Evolutionary conservation across 2,797 vertebrate genomes (phyloP), one percentile per base, ranked within the genome.

Genomic region (Natrix natrix): DNA sequence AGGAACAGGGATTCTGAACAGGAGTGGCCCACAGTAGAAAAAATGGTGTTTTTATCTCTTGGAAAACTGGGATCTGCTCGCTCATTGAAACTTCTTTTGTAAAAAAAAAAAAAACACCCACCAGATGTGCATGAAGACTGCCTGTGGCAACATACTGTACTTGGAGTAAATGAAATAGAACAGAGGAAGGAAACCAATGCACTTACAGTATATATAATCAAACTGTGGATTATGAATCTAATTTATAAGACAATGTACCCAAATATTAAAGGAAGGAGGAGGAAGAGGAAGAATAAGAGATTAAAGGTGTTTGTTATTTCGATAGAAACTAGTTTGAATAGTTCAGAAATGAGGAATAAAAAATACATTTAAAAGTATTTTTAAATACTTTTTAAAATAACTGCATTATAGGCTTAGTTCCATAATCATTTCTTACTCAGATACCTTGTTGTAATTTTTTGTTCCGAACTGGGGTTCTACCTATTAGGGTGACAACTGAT

Each of bases 81-180:
- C 22, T 63, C 59, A 74, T 54, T 57, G 78, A 93, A 90, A 90
- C 37, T 92, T 92, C 22, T 86, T 20, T 56, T 91, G 26, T 69
- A 17, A 22, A 10, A 37, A 28, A 28, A n/a, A 69, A 14, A 69
- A 56, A 14, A 57, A 17, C 1, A 0, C 5, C 57, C 16, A 74
- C 14, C 26, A 83, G 60, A 90, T 74, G 22, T 86, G 61, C 43
- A 92, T 54, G 90, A 55, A 69, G 8, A 28, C 28, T 91, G 92
- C 66, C 86, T 93, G 57, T 17, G 83, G 83, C 12, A 59, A 55
- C 17, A 83, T 43, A 43, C 43, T 4, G 43, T 3, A 52, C 14
- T n/a, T 48, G 37, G 61, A 56, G 8, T 66, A 63, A 87, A 54
- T 61, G 24, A 87, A 88, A 93, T 83, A 63, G 78, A 78, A 16